Conservation (phyloP, 2,888 invertebrate species). For the Mythimna ferrago region DNA sequence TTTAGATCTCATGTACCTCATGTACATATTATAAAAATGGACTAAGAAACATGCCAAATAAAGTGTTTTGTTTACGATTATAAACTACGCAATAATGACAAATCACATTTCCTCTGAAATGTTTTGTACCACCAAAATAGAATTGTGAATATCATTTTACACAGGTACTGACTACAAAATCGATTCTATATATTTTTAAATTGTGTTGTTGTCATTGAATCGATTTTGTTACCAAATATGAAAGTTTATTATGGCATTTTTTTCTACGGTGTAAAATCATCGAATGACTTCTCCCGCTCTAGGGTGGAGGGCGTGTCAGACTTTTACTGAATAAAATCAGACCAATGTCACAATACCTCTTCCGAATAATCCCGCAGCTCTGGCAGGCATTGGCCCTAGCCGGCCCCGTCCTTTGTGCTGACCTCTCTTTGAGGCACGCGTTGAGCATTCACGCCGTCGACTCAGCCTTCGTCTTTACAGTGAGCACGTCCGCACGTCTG, state of each 20-base stretch:
- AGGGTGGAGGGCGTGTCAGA: too few relatives aligned
- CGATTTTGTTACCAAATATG: neutral
- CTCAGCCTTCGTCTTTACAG: too few relatives aligned
- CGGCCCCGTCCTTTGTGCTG: too few relatives aligned
- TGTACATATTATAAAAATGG: neutral
- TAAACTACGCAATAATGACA: conserved; percentile 15
- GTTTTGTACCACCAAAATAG: neutral
- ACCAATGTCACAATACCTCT: too few relatives aligned
- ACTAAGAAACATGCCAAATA: neutral
- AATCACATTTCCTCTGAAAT: neutral
- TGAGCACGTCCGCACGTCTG: too few relatives aligned
- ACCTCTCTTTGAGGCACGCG: too few relatives aligned
- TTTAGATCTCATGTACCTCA: neutral
- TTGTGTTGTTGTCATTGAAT: neutral
- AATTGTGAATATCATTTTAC: conserved; percentile 6
- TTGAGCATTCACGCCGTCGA: too few relatives aligned
- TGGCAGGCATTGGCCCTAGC: too few relatives aligned
- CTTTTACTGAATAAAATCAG: too few relatives aligned
- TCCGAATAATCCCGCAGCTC: too few relatives aligned
- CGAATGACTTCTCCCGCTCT: too few relatives aligned
- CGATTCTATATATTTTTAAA: conserved; percentile 9
- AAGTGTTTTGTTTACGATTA: neutral
- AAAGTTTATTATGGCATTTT: neutral
- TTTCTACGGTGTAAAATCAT: too few relatives aligned
- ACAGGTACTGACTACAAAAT: neutral